These are phyloP conservation scores for Lamellibrachia luymesi DNA, from an alignment of 1,140 invertebrate genomes.

Conservation along the genomic window DNA sequence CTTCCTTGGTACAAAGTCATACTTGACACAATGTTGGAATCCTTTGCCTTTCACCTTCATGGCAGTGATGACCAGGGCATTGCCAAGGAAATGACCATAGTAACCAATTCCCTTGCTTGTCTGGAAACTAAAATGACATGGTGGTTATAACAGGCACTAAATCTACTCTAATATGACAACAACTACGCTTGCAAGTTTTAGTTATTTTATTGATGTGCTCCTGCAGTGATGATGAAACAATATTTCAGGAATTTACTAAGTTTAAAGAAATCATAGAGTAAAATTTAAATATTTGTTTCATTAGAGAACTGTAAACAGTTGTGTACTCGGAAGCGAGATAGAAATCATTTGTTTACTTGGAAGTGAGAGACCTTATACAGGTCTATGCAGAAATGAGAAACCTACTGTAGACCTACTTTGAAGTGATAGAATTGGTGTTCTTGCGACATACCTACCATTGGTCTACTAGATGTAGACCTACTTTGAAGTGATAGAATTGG, in stretches of 20 bases:
- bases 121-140: constrained; percentile 80
- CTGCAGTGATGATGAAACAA: background rate
- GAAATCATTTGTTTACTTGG: background rate
- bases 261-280: background rate
- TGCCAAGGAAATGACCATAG: constrained; percentile 98
- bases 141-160: constrained; percentile 18
- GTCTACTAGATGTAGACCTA: no score
- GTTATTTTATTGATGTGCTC: background rate
- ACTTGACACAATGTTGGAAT: constrained; percentile 99
- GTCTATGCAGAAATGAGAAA: no score
- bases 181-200: background rate
- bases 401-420: no score
- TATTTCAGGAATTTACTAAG: background rate
- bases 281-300: background rate
- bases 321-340: no score
- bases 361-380: background rate
- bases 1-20: constrained; percentile 97
- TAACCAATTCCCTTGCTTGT: constrained; percentile 99
- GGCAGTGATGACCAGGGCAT: constrained; percentile 95
- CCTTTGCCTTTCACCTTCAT: constrained; percentile 99
- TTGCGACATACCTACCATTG: no score
- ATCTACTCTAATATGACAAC: background rate
- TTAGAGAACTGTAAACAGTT: background rate
- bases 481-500: no score
- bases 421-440: no score